Evolutionary conservation across 2,797 vertebrate genomes (phyloP).

Genomic region (Hypotaenidia philippensis): DNA sequence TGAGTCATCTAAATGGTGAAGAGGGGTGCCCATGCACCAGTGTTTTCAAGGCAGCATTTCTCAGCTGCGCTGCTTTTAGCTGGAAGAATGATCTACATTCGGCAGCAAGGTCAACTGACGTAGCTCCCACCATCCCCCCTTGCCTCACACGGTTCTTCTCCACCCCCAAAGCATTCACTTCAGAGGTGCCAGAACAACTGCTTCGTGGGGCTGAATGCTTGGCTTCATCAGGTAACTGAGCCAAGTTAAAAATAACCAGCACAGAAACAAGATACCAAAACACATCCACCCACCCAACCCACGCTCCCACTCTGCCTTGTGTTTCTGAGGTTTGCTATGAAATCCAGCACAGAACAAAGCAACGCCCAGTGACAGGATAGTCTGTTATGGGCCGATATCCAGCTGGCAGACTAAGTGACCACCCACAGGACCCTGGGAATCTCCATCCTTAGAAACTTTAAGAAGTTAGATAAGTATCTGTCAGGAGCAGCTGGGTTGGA

Average conservation of each 20-base stretch:
- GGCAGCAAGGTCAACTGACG: not conserved
- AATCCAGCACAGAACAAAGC: not conserved
- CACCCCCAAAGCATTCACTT: not conserved
- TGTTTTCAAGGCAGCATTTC: not conserved
- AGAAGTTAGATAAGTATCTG: not conserved
- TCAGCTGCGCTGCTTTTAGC: not conserved
- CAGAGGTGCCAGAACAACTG: not conserved
- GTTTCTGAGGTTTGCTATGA: not conserved
- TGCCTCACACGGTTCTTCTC: not conserved
- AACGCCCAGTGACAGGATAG: not conserved
- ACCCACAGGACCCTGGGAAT: not conserved
- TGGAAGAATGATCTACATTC: not conserved
- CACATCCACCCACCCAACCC: not conserved
- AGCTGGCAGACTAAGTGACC: not conserved
- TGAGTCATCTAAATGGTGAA: not conserved
- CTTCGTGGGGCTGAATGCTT: not conserved
- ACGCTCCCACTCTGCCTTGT: not conserved
- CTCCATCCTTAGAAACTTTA: not conserved
- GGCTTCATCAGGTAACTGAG: not conserved
- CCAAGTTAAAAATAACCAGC: constrained; percentile 21
- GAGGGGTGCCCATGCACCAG: not conserved
- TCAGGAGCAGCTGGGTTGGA: not conserved
- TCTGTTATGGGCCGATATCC: not conserved
- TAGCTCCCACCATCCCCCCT: not conserved
- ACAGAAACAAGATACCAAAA: not conserved